A percentile compares a stretch with the other conserved stretches of the same genome.
Evolutionary conservation across 2,797 vertebrate genomes (phyloP).

Genomic region (Chelon auratus): DNA sequence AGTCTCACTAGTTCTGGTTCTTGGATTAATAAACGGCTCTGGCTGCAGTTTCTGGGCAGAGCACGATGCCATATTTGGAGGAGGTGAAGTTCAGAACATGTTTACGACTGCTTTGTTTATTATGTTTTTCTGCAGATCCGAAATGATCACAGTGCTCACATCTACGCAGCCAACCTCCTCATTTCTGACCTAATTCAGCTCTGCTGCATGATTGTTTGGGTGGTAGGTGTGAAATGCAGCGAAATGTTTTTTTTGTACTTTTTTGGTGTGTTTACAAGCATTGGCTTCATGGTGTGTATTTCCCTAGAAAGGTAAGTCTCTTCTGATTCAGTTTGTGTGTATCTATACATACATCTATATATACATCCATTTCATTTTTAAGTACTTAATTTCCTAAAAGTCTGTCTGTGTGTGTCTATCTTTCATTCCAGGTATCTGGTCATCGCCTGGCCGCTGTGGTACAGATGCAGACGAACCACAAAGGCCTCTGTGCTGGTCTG

Average conservation of each 20-base stretch:
- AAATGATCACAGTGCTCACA: neutral
- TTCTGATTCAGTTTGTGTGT: too few species aligned
- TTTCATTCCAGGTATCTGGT: slow-evolving; percentile 31
- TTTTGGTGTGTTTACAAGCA: neutral
- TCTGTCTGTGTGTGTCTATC: neutral
- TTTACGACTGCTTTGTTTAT: too few species aligned
- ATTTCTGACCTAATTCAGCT: slow-evolving; percentile 25
- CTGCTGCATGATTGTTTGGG: neutral
- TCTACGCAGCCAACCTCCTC: slow-evolving; percentile 33
- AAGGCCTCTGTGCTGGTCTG: slow-evolving; percentile 5
- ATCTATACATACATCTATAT: too few species aligned
- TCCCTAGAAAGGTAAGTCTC: slow-evolving; percentile 14
- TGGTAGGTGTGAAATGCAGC: neutral
- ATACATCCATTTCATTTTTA: too few species aligned
- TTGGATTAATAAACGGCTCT: too few species aligned
- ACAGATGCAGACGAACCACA: neutral
- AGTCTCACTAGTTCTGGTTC: too few species aligned
- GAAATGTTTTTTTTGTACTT: neutral
- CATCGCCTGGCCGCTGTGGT: too few species aligned
- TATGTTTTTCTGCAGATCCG: slow-evolving; percentile 15
- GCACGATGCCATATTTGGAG: too few species aligned
- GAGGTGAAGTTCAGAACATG: too few species aligned
- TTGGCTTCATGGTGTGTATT: slow-evolving; percentile 30
- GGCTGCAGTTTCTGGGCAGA: too few species aligned
- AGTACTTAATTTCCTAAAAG: neutral